Evolutionary conservation across 2,113 vertebrate genomes (phyloP).

Genomic region (Parus major): DNA sequence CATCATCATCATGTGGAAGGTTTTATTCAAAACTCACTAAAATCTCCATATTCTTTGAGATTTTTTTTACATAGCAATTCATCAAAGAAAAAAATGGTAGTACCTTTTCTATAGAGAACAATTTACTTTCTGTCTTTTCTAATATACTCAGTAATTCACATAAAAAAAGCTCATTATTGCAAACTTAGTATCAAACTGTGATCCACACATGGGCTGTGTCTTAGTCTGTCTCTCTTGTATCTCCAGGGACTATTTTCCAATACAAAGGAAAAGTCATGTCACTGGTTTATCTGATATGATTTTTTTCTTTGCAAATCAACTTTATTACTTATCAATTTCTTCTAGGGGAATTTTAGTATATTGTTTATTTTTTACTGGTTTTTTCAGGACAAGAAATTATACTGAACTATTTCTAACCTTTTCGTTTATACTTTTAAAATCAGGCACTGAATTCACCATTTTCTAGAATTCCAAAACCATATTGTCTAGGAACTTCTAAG

Average conservation of each 20-base stretch:
- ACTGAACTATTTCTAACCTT: background rate
- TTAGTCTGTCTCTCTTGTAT: background rate
- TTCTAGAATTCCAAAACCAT: background rate
- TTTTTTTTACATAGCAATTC: background rate
- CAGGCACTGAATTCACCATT: background rate
- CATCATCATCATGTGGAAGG: background rate
- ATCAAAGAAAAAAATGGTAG: background rate
- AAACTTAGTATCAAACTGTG: background rate
- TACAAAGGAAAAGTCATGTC: background rate
- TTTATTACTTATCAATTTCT: background rate
- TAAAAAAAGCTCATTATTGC: background rate
- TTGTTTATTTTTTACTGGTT: background rate
- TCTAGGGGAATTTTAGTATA: background rate
- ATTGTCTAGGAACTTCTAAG: background rate
- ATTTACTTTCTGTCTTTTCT: background rate
- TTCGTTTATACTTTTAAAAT: background rate
- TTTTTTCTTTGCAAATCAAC: background rate
- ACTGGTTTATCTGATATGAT: background rate
- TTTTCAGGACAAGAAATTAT: background rate
- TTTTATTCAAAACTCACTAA: background rate
- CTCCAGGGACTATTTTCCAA: background rate
- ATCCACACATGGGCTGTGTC: background rate
- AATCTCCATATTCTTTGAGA: background rate
- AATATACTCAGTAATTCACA: background rate
- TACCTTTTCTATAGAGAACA: background rate